A percentile compares a stretch with the other conserved stretches of the same genome.
Evolutionary conservation across 2,797 vertebrate genomes (phyloP).

Genomic region (Sebastes variabilis): DNA sequence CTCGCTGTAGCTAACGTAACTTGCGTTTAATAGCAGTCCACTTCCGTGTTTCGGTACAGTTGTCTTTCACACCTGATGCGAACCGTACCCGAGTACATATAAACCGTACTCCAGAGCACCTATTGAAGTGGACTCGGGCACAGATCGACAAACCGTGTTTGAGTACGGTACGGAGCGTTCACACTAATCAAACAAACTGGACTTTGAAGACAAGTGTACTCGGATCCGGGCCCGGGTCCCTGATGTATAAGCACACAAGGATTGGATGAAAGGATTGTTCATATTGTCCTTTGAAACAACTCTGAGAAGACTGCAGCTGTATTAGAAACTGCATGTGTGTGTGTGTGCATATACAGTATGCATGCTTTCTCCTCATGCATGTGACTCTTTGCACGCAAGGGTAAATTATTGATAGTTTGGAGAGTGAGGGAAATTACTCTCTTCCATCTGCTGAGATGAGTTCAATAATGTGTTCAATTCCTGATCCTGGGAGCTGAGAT

Average conservation of each 20-base stretch:
- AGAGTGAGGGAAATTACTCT: slow-evolving; percentile 16
- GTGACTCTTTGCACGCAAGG: slow-evolving; percentile 27
- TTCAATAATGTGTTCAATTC: slow-evolving; percentile 43
- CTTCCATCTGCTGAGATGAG: not conserved
- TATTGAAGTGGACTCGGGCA: too few species aligned
- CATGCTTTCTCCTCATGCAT: slow-evolving; percentile 10
- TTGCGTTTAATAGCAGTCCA: rapidly evolving
- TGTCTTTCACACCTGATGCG: too few species aligned
- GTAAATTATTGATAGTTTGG: slow-evolving; percentile 59
- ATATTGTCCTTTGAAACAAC: not conserved
- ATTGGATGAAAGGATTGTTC: not conserved
- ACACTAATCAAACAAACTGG: too few species aligned
- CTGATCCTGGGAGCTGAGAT: not conserved
- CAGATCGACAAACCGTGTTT: rapidly evolving
- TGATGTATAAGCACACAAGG: too few species aligned
- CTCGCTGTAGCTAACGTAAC: too few species aligned
- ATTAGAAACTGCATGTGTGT: not conserved
- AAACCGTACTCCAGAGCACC: too few species aligned
- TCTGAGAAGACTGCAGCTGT: not conserved
- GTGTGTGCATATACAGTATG: not conserved
- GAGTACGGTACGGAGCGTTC: too few species aligned
- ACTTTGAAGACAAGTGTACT: too few species aligned
- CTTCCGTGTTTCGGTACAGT: too few species aligned
- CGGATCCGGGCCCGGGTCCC: too few species aligned
- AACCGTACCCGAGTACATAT: too few species aligned